Evolutionary conservation across 2,797 vertebrate genomes (phyloP).

Genomic region (Phylloscopus collybita): DNA sequence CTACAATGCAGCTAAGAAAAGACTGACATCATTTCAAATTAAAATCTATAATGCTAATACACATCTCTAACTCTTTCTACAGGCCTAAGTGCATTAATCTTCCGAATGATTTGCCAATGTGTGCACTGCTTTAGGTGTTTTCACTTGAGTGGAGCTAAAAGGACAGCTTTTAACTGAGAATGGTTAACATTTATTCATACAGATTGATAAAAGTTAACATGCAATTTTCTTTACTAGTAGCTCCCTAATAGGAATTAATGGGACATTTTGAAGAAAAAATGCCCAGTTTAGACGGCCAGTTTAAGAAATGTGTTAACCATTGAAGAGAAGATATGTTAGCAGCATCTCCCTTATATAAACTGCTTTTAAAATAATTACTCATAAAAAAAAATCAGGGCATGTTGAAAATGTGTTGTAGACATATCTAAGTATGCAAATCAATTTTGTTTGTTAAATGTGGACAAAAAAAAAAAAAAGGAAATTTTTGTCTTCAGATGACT

Average conservation of each 20-base stretch:
- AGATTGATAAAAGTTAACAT: conserved; percentile 78
- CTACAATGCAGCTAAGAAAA: conserved; percentile 85
- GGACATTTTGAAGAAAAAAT: conserved; percentile 69
- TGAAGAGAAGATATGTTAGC: not conserved
- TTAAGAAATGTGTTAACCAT: not conserved
- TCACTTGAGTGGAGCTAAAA: conserved; percentile 79
- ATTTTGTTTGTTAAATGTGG: not conserved
- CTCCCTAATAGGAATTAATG: conserved; percentile 77
- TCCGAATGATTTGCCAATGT: conserved; percentile 76
- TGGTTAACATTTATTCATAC: conserved; percentile 78
- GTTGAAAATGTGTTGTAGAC: not conserved
- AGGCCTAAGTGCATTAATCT: conserved; percentile 78
- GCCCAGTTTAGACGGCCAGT: conserved; percentile 30
- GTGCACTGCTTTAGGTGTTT: conserved; percentile 69
- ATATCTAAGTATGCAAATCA: not conserved
- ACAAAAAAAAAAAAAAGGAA: not conserved
- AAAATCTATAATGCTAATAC: conserved; percentile 97
- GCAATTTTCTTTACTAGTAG: conserved; percentile 77
- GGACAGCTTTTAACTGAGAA: conserved; percentile 73
- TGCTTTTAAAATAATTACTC: not conserved
- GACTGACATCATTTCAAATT: conserved; percentile 95
- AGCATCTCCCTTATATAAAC: not conserved
- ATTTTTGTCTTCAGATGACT: not conserved
- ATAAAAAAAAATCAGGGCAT: not conserved
- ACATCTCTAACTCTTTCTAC: conserved; percentile 81